Evolutionary conservation across 2,797 vertebrate species (phyloP).

Genomic region (Coilia nasus): DNA sequence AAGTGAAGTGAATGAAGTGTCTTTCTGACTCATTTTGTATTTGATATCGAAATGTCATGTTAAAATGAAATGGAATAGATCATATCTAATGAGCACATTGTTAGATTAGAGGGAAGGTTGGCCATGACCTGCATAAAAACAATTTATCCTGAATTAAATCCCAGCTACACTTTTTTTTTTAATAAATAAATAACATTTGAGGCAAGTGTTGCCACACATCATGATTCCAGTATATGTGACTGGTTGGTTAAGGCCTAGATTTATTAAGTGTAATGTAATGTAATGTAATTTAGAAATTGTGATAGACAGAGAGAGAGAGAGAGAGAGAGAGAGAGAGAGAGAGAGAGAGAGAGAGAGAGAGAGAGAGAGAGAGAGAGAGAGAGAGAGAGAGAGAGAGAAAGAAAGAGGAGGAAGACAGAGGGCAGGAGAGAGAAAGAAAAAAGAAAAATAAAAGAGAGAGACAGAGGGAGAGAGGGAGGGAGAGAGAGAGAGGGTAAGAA

Average conservation of each 20-base stretch:
- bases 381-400: not conserved
- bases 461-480: not conserved
- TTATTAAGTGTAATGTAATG: not conserved
- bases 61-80: not conserved
- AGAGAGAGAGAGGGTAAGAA: no score
- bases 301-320: no score
- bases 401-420: not conserved
- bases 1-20: not conserved
- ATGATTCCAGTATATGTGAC: not conserved
- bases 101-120: not conserved
- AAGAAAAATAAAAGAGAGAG: constrained; percentile 4
- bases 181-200: not conserved
- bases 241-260: not conserved
- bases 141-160: not conserved
- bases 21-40: not conserved
- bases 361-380: not conserved
- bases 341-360: not conserved
- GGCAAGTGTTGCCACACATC: not conserved
- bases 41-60: not conserved
- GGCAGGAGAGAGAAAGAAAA: not conserved
- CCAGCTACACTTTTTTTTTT: not conserved
- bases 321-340: constrained; percentile 16
- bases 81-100: not conserved
- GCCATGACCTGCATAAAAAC: not conserved
- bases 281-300: not conserved